Evolutionary conservation across 2,888 invertebrate genomes (phyloP).

Genomic region (Matsumyia berberina): DNA sequence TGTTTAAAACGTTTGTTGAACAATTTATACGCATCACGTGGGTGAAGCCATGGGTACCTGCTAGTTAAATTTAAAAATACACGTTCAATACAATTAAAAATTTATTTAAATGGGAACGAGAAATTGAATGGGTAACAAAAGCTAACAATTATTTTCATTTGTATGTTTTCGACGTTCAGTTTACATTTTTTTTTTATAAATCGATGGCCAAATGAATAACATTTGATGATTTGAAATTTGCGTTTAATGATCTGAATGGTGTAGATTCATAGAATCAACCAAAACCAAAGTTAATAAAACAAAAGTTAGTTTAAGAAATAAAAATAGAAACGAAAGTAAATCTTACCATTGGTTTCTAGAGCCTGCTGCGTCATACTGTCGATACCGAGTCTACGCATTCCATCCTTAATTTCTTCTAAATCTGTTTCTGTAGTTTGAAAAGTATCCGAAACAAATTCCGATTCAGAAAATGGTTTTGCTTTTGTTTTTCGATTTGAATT

Average conservation of each 20-base stretch:
- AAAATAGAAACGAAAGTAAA: slow-evolving; percentile 64
- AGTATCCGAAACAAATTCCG: slow-evolving; percentile 92
- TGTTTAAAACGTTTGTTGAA: no score
- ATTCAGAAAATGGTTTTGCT: slow-evolving; percentile 82
- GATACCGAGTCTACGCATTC: slow-evolving; percentile 89
- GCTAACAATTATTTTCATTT: background rate
- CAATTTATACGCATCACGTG: no score
- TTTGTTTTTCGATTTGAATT: slow-evolving; percentile 66
- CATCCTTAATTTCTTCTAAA: slow-evolving; percentile 90
- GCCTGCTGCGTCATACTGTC: slow-evolving; percentile 85
- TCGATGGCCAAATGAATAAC: background rate
- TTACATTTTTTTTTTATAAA: background rate
- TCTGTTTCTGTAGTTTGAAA: slow-evolving; percentile 88
- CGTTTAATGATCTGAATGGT: slow-evolving; percentile 10
- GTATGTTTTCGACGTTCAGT: background rate
- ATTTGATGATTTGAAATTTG: background rate
- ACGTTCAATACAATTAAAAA: no score
- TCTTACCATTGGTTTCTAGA: slow-evolving; percentile 85
- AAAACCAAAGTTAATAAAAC: slow-evolving; percentile 32
- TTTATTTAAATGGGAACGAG: no score
- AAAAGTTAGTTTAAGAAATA: slow-evolving; percentile 54
- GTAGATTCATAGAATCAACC: slow-evolving; percentile 9
- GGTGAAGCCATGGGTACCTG: no score
- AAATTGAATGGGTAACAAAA: no score
- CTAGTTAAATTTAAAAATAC: background rate